Evolutionary conservation across 2,888 invertebrate species (phyloP), one percentile per base, ranked within the genome.

Genomic region (Campopleginae sp.): DNA sequence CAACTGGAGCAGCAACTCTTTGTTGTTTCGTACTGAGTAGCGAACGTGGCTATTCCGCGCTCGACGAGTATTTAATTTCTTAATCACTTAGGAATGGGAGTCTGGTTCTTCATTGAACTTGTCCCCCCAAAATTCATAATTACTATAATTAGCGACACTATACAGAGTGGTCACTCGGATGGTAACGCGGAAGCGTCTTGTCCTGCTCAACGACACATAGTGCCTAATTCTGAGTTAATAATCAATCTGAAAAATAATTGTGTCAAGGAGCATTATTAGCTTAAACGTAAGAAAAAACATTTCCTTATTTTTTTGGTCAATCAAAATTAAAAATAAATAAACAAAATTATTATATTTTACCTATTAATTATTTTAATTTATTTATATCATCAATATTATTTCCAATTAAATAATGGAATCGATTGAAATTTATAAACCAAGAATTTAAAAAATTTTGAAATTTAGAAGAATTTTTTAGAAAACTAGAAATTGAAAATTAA

Each of bases 1-100:
- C n/a, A 48, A 48, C 46, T 48, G 54, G 54, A 58, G 54, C 54
- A 58, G 54, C 27, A 12, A 58, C 54, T 58, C 54, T 27, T 27
- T 27, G 23, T 23, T 58, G 5, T 27, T 58, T 10, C 27, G 23
- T 27, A 27, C 27, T 12, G 14, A 23, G 12, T 23, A 23, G 8
- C 54, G 27, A 58, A 58, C 54, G 54, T 54, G 10, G 10, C 23
- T 23, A 10, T 58, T 58, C 54, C 27, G 12, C 23, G 54, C 27
- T 58, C 27, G 27, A 12, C 27, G 54, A 58, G 27, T 23, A 23
- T 27, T 27, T 7, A 23, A 58, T 10, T n/a, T 27, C 12, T 27
- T 27, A 12, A 58, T 58, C 54, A 10, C 23, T 38, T 4, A 54
- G 4, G 23, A 54, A 54, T 10, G 23, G 12, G 23, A 27, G 23